phyloP scores from a whole-genome alignment of 1,140 invertebrate species.

The Danaus plexippus region DNA sequence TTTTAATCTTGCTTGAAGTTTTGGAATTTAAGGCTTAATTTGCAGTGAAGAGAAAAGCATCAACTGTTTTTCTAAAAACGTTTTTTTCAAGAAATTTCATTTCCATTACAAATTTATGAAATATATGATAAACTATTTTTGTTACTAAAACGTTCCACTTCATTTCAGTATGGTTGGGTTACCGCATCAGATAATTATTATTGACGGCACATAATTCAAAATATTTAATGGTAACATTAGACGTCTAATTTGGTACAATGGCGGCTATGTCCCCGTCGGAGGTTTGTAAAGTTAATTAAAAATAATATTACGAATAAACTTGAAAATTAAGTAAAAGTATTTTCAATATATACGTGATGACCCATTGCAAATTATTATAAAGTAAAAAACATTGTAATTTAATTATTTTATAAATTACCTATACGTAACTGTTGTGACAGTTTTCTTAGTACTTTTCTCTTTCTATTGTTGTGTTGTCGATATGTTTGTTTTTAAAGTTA shows the following conservation, averaged over 20 bases:
- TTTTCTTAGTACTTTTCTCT: constrained; percentile 42
- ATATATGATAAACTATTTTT: no score
- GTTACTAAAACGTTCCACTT: no score
- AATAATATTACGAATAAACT: constrained; percentile 23
- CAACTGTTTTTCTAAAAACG: no score
- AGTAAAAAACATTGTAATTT: not conserved
- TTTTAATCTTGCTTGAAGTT: no score
- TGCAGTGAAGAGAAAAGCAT: no score
- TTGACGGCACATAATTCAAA: not conserved
- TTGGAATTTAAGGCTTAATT: no score
- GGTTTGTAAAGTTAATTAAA: constrained; percentile 60
- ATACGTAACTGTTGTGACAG: constrained; percentile 45
- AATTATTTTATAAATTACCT: constrained; percentile 12
- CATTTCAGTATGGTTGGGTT: no score
- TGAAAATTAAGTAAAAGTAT: constrained; percentile 5
- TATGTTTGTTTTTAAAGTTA: constrained; percentile 11
- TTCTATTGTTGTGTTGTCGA: constrained; percentile 43
- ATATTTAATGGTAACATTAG: constrained; percentile 41
- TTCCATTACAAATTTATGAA: no score
- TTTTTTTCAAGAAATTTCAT: no score
- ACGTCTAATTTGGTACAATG: constrained; percentile 62
- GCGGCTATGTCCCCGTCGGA: constrained; percentile 68
- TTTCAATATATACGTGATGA: constrained; percentile 6
- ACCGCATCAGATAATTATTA: no score
- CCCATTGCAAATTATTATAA: not conserved